Base-by-base conservation (phyloP, 2,888 invertebrate species). In the Vanessa cardui region DNA sequence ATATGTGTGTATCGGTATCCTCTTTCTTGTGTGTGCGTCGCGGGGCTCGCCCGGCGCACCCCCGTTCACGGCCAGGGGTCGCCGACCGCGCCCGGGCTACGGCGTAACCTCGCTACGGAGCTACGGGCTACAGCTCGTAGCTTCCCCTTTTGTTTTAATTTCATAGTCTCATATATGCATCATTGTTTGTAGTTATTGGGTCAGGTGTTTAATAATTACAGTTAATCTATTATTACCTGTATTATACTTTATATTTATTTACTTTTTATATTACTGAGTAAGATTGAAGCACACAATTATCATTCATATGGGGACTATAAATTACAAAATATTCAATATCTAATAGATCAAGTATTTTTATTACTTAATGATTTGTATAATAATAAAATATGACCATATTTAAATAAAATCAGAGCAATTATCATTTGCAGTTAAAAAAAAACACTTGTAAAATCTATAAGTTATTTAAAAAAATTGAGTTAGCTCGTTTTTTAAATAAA, bases 61-160 rank as follows among this genome's bases (percentile, higher is more conserved):
- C 90, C 89, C 89, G 91, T 91, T 91, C 92, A 92, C 88, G 92
- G 92, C 92, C 92, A 92, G 92, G 91, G 92, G 91, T 92, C 92
- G 90, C 77, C 91, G 92, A 92, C 91, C 92, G 89, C 87, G 83
- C 90, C 91, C 90, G 87, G 83, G 88, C 90, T 86, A 86, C 87
- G 88, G 64, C 86, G 90, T 89, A 88, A 88, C 87, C 88, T 80
- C 89, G 86, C 90, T 88, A 89, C 89, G 85, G 80, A 79, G 80
- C 82, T 82, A 80, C 84, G 82, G 63, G 83, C 86, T 86, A 86
- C 87, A 84, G 77, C 75, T 77, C 86, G 89, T 89, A 89, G 88
- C 86, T 86, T 87, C 87, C 86, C 85, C 83, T 84, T 82, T 87
- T 87, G 86, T 88, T 87, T 84, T 82, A 84, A 83, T 82, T 78